Evolutionary conservation across 2,888 invertebrate genomes (phyloP).

Genomic region (Tiliacea aurago): DNA sequence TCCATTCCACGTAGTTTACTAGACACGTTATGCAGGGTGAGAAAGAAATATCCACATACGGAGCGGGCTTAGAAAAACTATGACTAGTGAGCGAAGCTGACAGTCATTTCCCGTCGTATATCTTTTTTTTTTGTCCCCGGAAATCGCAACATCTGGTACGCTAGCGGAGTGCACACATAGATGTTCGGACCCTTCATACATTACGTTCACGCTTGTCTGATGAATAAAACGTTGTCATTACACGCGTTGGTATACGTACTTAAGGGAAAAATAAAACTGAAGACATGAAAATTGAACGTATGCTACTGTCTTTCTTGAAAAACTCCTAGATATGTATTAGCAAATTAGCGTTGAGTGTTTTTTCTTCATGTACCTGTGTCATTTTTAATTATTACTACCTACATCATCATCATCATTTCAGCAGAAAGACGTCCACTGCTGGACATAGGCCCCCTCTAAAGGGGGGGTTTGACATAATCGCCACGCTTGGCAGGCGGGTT

Average conservation of each 20-base stretch:
- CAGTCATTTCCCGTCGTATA: constrained; percentile 87
- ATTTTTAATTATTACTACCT: constrained; percentile 4
- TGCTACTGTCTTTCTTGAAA: not conserved
- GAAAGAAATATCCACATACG: constrained; percentile 67
- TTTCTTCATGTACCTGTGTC: not conserved
- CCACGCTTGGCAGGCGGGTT: no score
- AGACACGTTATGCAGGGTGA: constrained; percentile 56
- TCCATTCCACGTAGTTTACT: constrained; percentile 51
- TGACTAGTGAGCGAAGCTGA: constrained; percentile 79
- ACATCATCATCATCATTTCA: no score
- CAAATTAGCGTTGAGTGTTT: not conserved
- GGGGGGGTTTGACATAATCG: no score
- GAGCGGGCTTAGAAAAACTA: constrained; percentile 79
- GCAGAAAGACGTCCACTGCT: no score
- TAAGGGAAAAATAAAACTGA: not conserved
- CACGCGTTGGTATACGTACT: constrained; percentile 42
- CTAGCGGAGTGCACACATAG: constrained; percentile 70
- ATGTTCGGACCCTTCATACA: constrained; percentile 70
- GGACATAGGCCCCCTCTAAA: no score
- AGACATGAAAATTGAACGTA: not conserved
- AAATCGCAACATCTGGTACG: constrained; percentile 87
- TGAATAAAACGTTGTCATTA: constrained; percentile 60
- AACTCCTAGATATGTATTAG: not conserved
- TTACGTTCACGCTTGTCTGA: constrained; percentile 72
- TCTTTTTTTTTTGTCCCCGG: constrained; percentile 84